Base-by-base conservation (phyloP, 2,797 vertebrate genomes). In the Macrochelys suwanniensis region DNA sequence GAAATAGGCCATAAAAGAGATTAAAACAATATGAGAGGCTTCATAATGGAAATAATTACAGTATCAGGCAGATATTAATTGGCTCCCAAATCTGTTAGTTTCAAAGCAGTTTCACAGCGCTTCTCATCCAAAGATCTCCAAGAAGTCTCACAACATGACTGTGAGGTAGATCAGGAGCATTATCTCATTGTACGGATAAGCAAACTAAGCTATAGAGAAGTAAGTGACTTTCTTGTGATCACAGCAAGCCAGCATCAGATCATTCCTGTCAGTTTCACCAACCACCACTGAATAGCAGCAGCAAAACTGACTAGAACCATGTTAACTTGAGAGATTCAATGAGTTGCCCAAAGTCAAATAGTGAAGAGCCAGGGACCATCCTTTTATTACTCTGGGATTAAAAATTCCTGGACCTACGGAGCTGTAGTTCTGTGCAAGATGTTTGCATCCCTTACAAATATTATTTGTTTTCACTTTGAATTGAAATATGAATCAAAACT, bases 1-100 rank as follows among this genome's bases (percentile, higher is more conserved):
- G 92, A 95, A 93, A 94, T 77, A 86, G 74, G 71, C 81, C 77
- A 86, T 92, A 92, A 94, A 95, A 87, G 88, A 96, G 80, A 92
- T 85, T 84, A 92, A 59, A 97, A 96, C 84, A 84, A 51, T 86
- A 71, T 82, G 80, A 91, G 83, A 93, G 74, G 47, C 83, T 95
- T 91, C 85, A 57, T 5, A 89, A 87, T 77, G 84, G 90, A 94
- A 96, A 85, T 92, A 82, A 89, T 42, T 89, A 25, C 21, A 91
- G 74, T 82, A 93, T 54, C 82, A 51, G 77, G 82, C 45, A 45
- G 51, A 51, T 59, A 26, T 57, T 89, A 1, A 2, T 25, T 90
- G 2, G 1, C 85, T 95, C 89, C 59, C 85, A 92, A 54, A 42
- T 42, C 51, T 84, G 76, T 71, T 45, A 16, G 81, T 93, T 87